These are phyloP conservation scores for Urechis unicinctus DNA, from an alignment of 2,888 invertebrate species.

Conservation along the genomic window DNA sequence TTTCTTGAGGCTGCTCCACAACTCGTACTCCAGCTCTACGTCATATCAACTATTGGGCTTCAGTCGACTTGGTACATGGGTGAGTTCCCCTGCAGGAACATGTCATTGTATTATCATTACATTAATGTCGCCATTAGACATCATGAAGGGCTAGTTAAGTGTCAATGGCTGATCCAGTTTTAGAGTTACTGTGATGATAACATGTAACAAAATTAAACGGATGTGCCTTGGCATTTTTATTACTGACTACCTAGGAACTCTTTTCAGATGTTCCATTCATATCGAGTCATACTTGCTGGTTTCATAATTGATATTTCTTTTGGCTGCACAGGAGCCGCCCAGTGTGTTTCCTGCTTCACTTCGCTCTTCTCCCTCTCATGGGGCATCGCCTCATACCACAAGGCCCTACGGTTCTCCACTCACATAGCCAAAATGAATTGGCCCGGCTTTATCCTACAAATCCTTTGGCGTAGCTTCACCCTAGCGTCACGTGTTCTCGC, in stretches of 20 bases:
- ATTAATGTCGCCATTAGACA: background rate
- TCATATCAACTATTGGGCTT: constrained; percentile 50
- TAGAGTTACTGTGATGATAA: too few species aligned
- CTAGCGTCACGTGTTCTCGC: constrained; percentile 74
- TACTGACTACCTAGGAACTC: too few species aligned
- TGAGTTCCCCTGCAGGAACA: background rate
- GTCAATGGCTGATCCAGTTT: too few species aligned
- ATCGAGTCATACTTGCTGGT: background rate
- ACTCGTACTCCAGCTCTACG: constrained; percentile 66
- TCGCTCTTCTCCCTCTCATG: constrained; percentile 84
- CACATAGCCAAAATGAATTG: constrained; percentile 66
- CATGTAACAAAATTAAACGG: too few species aligned
- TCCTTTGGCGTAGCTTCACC: constrained; percentile 77
- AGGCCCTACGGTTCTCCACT: constrained; percentile 70
- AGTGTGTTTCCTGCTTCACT: constrained; percentile 61
- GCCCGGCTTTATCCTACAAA: constrained; percentile 68
- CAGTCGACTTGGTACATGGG: constrained; percentile 6
- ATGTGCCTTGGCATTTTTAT: too few species aligned
- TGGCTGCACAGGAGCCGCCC: constrained; percentile 15
- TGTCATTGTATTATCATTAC: background rate
- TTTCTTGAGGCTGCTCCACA: constrained; percentile 71
- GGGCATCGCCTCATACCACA: constrained; percentile 82
- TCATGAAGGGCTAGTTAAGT: too few species aligned
- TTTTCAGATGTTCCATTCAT: too few species aligned
- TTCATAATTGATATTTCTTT: background rate